phyloP scores from a whole-genome alignment of 2,888 invertebrate genomes.

The Cylloceria caligata region DNA sequence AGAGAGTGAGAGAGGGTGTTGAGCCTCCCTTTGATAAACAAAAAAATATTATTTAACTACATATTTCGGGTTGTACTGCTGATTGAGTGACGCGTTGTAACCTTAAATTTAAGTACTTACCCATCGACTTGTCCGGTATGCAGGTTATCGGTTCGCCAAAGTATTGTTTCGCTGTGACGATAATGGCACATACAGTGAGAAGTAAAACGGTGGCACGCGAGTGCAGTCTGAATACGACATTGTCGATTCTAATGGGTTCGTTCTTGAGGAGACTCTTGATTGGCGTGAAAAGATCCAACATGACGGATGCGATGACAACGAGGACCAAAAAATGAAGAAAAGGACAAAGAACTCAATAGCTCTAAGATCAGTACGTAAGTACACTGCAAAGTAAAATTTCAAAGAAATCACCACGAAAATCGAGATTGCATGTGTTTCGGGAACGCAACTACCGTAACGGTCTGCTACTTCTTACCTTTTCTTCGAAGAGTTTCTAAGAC shows the following conservation, averaged over 20 bases:
- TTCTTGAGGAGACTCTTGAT: constrained; percentile 72
- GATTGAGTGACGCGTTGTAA: too few species aligned
- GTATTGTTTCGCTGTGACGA: constrained; percentile 79
- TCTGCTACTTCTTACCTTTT: neutral
- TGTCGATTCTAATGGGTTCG: constrained; percentile 70
- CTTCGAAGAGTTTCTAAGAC: neutral
- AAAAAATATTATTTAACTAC: too few species aligned
- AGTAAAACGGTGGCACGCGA: constrained; percentile 77
- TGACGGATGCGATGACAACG: neutral
- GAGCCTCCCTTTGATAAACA: too few species aligned
- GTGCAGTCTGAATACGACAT: constrained; percentile 76
- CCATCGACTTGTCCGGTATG: constrained; percentile 73
- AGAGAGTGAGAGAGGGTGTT: too few species aligned
- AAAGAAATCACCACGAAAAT: neutral
- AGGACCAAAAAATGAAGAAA: neutral
- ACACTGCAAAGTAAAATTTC: neutral
- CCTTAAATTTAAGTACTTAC: constrained; percentile 57
- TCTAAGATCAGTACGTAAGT: neutral
- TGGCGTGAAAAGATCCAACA: constrained; percentile 76
- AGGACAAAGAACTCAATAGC: neutral
- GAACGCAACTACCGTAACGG: neutral
- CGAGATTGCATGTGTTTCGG: neutral
- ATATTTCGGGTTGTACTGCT: too few species aligned
- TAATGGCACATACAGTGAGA: constrained; percentile 74
- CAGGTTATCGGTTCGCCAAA: constrained; percentile 81